Base-by-base conservation (phyloP, 2,113 vertebrate genomes). In the Melanostigma gelatinosum region DNA sequence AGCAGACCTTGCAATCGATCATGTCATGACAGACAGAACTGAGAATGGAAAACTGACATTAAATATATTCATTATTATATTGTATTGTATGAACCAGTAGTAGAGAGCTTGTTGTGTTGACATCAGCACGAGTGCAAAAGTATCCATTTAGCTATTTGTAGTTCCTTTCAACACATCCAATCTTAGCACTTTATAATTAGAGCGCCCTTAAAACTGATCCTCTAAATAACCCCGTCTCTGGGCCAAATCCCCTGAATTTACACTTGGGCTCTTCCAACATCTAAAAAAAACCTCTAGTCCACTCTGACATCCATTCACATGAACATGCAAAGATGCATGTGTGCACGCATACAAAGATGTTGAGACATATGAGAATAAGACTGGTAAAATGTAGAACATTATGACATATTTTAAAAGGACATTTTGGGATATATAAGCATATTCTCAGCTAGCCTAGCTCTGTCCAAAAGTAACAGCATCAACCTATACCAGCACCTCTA, bases 181-280 rank as follows among this genome's bases (percentile, higher is more conserved):
- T 82, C 79, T 50, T 40, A 32, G 79, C 66, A 61, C 77, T 55
- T 86, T 83, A 85, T 82, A 87, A 85, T 87, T 74, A 87, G 75
- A 72, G 63, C 69, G 44, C 29, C 76, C 77, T 58, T 74, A 55
- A 79, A 78, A 55, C 66, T 15, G 83, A 78, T 69, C 72, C 72
- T 79, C 40, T 48, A 82, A 86, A 82, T 85, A 87, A 67, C 62
- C 50, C 12, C 1, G 58, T 62, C 69, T 74, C 69, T 58, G 52
- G 62, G 81, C 65, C 86, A 85, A 86, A 85, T 68, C 38, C 13
- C 42, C 72, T 38, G 67, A 82, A 82, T 86, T 80, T 80, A 40
- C 78, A 77, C 70, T n/a, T 44, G 12, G 46, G 62, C 29, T 44
- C 34, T 22, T 24, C 64, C 1, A 54, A 9, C 62, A 52, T 67